phyloP scores from a whole-genome alignment of 2,113 vertebrate genomes.

The Fulmarus glacialis region DNA sequence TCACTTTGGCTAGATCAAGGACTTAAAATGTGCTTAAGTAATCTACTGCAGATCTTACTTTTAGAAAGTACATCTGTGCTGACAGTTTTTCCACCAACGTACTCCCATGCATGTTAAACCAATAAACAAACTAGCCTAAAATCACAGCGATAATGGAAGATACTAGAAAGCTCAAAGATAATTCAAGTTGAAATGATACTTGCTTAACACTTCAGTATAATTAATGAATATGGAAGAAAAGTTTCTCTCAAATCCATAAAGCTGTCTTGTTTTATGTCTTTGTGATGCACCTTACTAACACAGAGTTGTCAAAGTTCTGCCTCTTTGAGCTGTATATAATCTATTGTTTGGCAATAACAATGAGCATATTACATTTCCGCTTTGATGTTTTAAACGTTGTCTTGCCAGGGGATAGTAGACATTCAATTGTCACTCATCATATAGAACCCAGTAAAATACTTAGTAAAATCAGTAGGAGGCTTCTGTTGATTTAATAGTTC shows the following conservation, averaged over 20 bases:
- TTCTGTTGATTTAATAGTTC: background rate
- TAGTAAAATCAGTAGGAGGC: background rate
- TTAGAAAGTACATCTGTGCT: slow-evolving; percentile 38
- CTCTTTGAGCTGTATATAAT: background rate
- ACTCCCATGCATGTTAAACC: background rate
- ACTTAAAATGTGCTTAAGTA: slow-evolving; percentile 19
- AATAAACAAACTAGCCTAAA: slow-evolving; percentile 30
- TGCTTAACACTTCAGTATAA: background rate
- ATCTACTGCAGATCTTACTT: slow-evolving; percentile 22
- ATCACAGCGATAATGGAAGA: slow-evolving; percentile 38
- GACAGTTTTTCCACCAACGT: background rate
- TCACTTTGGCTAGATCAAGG: slow-evolving; percentile 56
- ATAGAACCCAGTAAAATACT: background rate
- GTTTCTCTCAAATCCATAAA: background rate
- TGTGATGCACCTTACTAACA: background rate
- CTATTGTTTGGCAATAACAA: background rate
- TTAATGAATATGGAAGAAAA: background rate
- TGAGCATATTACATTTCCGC: background rate
- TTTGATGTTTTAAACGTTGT: background rate
- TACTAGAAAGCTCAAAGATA: slow-evolving; percentile 1
- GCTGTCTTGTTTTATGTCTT: background rate
- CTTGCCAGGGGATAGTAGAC: background rate
- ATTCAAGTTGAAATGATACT: background rate
- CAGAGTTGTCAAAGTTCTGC: background rate
- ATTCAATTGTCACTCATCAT: background rate